phyloP scores from a whole-genome alignment of 2,888 invertebrate species.

The Gibbula magus region DNA sequence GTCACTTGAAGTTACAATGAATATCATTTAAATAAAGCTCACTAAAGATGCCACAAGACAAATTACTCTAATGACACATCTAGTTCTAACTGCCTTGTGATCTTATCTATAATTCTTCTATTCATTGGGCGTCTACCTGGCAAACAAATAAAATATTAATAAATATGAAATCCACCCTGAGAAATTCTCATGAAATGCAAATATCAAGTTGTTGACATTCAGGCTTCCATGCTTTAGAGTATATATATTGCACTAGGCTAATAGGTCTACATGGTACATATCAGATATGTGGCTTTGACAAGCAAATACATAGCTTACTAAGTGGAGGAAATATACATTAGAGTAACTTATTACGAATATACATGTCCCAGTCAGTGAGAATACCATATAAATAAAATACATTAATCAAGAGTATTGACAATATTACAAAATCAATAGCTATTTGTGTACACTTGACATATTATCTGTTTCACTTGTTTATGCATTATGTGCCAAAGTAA shows the following conservation, averaged over 20 bases:
- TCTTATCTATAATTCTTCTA: no score
- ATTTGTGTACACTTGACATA: no score
- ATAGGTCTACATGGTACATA: slow-evolving; percentile 3
- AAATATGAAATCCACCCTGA: slow-evolving; percentile 22
- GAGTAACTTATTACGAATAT: not conserved
- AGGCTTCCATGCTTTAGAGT: not conserved
- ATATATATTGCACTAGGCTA: slow-evolving; percentile 36
- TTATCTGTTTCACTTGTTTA: no score
- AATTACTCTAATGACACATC: no score
- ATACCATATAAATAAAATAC: no score
- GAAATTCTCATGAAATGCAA: slow-evolving; percentile 24
- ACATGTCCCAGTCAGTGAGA: not conserved
- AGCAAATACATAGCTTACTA: not conserved
- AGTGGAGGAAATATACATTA: not conserved
- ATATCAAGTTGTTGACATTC: not conserved
- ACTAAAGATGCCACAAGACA: no score
- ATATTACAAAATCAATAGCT: no score
- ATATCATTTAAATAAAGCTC: no score
- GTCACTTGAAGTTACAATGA: no score
- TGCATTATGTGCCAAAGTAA: no score
- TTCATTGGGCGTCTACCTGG: not conserved
- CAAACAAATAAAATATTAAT: slow-evolving; percentile 12
- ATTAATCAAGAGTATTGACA: no score
- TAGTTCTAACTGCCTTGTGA: no score
- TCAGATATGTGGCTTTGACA: not conserved